Conservation (phyloP, 2,113 vertebrate genomes). For the Glaucomys volans region DNA sequence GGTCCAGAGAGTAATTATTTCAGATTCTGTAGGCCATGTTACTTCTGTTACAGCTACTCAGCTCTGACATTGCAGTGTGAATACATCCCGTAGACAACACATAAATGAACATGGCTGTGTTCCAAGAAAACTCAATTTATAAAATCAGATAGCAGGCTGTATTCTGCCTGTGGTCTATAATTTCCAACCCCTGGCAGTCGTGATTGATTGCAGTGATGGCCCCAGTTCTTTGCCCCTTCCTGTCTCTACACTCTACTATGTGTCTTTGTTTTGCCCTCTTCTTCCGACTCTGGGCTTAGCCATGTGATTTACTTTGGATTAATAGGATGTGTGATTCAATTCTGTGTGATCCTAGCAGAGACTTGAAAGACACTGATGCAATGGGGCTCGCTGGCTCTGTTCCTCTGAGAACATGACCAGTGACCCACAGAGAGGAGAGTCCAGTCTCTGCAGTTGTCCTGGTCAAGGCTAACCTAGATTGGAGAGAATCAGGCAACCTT, state of each 20-base stretch:
- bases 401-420: not conserved
- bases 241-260: not conserved
- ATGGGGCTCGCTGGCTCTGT: not conserved
- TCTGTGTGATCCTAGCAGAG: not conserved
- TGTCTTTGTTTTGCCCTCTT: not conserved
- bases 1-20: not conserved
- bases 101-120: not conserved
- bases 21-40: not conserved
- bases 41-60: not conserved
- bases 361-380: not conserved
- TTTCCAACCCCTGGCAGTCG: not conserved
- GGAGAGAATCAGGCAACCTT: not conserved
- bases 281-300: not conserved
- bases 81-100: not conserved
- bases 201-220: not conserved
- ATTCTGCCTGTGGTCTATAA: not conserved
- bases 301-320: not conserved
- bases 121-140: not conserved
- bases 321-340: not conserved
- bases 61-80: not conserved
- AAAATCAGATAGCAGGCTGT: not conserved
- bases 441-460: not conserved
- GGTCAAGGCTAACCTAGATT: not conserved
- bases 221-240: not conserved
- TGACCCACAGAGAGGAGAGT: rapidly evolving